Base-by-base conservation (phyloP, 2,888 invertebrate species). In the Watsonalla cultraria region DNA sequence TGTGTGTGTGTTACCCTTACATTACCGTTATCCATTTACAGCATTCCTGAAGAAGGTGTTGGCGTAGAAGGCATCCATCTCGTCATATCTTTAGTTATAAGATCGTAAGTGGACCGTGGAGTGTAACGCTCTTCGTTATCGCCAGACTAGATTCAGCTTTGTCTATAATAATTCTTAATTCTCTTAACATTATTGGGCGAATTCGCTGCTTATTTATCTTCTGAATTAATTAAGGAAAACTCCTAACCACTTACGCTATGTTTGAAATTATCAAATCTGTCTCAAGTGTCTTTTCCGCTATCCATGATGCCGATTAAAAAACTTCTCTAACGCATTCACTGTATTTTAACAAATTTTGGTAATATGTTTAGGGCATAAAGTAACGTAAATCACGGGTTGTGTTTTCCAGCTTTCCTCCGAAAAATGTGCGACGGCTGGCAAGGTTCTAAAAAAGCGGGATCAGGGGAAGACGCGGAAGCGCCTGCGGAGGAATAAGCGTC, bases 1-100 rank as follows among this genome's bases (percentile, higher is more conserved):
- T 65, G 61, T 73, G 76, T 76, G 85, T 82, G 88, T 85, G 78
- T 66, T 65, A 15, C 82, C 84, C 74, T 68, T 74, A 68, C 82
- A 69, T 87, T 74, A 89, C 78, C 68, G 57, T 82, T 86, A 69
- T 89, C 74, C 84, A 72, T 89, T 93, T 93, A 74, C 94, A 95
- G 95, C 94, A 90, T 95, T 94, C 93, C 93, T 95, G 92, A 94
- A 94, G 93, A 94, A 94, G 92, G 91, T 94, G 91, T 93, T 94
- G 93, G 92, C 92, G 91, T 94, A 89, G 84, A 86, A 78, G 84
- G 80, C 75, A 66, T 66, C 79, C 80, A 71, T 76, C 75, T 78
- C 86, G 76, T 85, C 86, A 80, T 82, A 83, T 86, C 86, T 86
- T 90, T 91, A 91, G 91, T 85, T 84, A 79, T 91, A 91, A 91